A percentile compares a stretch with the other conserved stretches of the same genome.
Conservation (phyloP, 2,797 vertebrate genomes). For the Siniperca obscura region DNA sequence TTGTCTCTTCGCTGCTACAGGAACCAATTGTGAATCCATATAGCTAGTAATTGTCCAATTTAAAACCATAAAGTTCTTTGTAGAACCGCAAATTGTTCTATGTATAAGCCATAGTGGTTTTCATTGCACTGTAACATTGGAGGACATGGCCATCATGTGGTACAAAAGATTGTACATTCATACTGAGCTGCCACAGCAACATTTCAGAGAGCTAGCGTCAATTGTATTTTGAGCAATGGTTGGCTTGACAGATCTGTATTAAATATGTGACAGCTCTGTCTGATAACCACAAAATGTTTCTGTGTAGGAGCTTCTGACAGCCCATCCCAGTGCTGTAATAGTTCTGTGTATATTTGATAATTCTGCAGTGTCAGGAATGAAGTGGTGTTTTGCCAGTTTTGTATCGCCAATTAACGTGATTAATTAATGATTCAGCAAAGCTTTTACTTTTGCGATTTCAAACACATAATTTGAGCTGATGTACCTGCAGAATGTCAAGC, state of each 20-base stretch:
- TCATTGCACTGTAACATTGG: conserved; percentile 42
- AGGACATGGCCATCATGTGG: conserved; percentile 52
- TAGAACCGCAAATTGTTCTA: conserved; percentile 51
- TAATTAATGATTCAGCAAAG: not conserved
- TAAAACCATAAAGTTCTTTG: conserved; percentile 43
- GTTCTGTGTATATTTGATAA: conserved; percentile 8
- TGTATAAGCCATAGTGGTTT: conserved; percentile 48
- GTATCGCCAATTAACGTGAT: not conserved
- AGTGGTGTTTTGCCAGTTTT: not conserved
- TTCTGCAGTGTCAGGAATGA: not conserved
- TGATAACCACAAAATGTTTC: conserved; percentile 15
- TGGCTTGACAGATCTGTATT: conserved; percentile 41
- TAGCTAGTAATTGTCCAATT: conserved; percentile 44
- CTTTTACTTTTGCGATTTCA: conserved; percentile 1
- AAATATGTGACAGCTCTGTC: conserved; percentile 16
- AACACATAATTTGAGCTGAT: not conserved
- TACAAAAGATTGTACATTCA: conserved; percentile 52
- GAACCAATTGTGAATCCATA: conserved; percentile 40
- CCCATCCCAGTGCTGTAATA: not conserved
- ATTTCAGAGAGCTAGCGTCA: conserved; percentile 55
- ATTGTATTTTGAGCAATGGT: conserved; percentile 58
- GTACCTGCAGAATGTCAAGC: not conserved
- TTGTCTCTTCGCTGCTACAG: not conserved
- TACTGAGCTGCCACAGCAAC: conserved; percentile 46
- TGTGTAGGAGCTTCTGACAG: not conserved